Percentiles rank a stretch among this genome's conserved stretches.
phyloP scores from a whole-genome alignment of 2,888 invertebrate species.

The Thereva unica region DNA sequence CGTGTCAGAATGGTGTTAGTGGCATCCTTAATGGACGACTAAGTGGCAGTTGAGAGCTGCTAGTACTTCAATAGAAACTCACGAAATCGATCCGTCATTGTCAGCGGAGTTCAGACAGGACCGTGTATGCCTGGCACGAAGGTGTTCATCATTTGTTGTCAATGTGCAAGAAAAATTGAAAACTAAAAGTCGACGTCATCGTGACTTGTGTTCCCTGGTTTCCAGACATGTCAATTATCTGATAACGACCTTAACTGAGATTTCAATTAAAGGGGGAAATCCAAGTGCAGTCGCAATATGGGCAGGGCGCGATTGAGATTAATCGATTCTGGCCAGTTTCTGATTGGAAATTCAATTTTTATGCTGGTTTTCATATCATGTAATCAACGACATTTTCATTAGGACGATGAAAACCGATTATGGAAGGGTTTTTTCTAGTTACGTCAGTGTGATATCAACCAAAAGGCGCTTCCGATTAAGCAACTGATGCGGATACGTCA shows the following conservation, averaged over 20 bases:
- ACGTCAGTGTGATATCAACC: too few species aligned
- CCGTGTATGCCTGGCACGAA: not conserved
- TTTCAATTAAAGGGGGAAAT: conserved; percentile 28
- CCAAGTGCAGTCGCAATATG: not conserved
- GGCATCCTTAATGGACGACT: conserved; percentile 23
- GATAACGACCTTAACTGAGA: conserved; percentile 28
- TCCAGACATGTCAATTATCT: conserved; percentile 34
- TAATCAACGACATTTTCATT: too few species aligned
- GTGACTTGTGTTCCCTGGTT: conserved; percentile 28
- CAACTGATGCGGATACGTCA: too few species aligned
- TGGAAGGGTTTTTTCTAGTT: too few species aligned
- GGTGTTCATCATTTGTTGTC: conserved; percentile 8
- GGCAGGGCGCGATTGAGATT: conserved; percentile 25
- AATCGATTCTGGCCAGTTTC: conserved; percentile 3
- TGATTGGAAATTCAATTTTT: too few species aligned
- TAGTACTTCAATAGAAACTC: conserved; percentile 14
- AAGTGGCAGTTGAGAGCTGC: conserved; percentile 24
- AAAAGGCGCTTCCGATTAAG: too few species aligned
- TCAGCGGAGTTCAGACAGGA: conserved; percentile 19
- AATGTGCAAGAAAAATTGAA: conserved; percentile 22
- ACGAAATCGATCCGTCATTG: conserved; percentile 33
- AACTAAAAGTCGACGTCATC: conserved; percentile 30
- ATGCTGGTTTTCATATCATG: too few species aligned
- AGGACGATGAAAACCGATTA: too few species aligned
- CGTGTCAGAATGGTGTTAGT: not conserved